A percentile compares a stretch with the other conserved stretches of the same genome.
phyloP scores from a whole-genome alignment of 2,113 vertebrate genomes.

The Polypterus senegalus region DNA sequence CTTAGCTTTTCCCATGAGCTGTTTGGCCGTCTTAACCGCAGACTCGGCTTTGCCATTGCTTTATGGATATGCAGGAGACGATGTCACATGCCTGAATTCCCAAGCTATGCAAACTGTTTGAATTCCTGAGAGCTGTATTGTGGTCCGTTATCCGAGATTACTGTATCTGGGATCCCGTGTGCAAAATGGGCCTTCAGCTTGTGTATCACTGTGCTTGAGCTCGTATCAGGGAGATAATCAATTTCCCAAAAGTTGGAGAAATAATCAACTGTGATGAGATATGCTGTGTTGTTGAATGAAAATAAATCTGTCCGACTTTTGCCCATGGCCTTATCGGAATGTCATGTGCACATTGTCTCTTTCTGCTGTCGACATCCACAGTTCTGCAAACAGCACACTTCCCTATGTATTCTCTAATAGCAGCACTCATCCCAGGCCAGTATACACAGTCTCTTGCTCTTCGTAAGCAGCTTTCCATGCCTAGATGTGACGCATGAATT shows the following conservation, averaged over 20 bases:
- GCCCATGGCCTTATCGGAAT: no score
- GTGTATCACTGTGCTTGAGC: neutral
- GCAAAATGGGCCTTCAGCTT: constrained; percentile 1
- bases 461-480: no score
- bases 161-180: neutral
- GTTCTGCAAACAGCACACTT: no score
- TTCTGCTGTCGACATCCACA: no score
- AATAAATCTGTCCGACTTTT: constrained; percentile 6
- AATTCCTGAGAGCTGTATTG: neutral
- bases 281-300: constrained; percentile 1
- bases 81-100: constrained; percentile 5
- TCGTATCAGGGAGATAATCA: neutral
- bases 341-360: no score
- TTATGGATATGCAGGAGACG: constrained; percentile 1
- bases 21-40: constrained; percentile 7
- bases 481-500: no score
- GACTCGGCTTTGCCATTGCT: constrained; percentile 3
- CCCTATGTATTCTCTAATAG: no score
- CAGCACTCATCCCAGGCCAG: no score
- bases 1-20: neutral
- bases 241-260: constrained; percentile 2
- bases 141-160: no score
- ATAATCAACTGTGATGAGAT: constrained; percentile 8
- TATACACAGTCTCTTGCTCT: no score
- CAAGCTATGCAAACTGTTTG: neutral